Base-by-base conservation (phyloP, 2,888 invertebrate genomes). In the Dryomyza anilis region DNA sequence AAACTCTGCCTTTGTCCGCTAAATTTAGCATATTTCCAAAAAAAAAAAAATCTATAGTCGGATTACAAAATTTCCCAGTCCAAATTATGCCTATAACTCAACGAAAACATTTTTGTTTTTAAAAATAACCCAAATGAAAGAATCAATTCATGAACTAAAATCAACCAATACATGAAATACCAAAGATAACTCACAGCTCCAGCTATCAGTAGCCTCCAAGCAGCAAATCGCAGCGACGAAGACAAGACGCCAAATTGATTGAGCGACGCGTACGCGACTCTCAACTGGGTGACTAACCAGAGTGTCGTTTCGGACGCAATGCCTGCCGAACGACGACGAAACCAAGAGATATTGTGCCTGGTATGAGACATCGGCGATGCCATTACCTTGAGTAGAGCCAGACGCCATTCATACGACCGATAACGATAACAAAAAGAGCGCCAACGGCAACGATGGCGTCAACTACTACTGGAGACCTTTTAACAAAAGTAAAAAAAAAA, bases 371-470 rank as follows among this genome's bases (percentile, higher is more conserved):
- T n/a, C n/a, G n/a, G n/a, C 67, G 48, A 61, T 67, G 64, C 67
- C 67, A 67, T 67, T 67, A 64, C 50, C 45, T 21, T 30, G 46
- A 33, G 57, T 36, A 33, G 29, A 25, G 56, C 59, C 53, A 61
- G 61, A 61, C 61, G 61, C 64, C 67, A 67, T 67, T 67, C 67
- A 50, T 63, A 61, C 45, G n/a, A n/a, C n/a, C n/a, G 63, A 67
- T 56, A 61, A 52, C 59, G 60, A 48, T 23, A 27, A 43, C 25
- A 29, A 50, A n/a, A n/a, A 29, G 64, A 55, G 63, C 63, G 60
- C 39, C 53, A 33, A 33, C 33, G 12, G 33, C 39, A 7, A 39
- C 39, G n/a, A n/a, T 7, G 39, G 39, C 39, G 39, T 14, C 39
- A n/a, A 39, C 39, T 14, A 14, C 39, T 39, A n/a, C 39, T 3